Conservation (phyloP, 2,888 invertebrate genomes). For the Globia sparganii region DNA sequence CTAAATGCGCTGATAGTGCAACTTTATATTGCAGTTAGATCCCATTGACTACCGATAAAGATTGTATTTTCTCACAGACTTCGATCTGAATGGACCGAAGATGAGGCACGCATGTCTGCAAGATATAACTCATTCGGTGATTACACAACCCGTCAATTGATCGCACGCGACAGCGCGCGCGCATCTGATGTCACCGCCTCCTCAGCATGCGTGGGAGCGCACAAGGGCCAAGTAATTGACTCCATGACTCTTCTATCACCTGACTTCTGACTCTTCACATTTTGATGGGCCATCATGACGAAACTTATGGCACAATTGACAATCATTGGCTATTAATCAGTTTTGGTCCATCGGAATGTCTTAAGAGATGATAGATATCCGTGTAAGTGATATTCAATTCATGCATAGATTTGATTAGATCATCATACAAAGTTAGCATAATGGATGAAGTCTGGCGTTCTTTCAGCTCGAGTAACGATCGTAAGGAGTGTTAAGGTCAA, state of each 20-base stretch:
- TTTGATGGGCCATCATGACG: constrained; percentile 55
- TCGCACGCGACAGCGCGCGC: constrained; percentile 53
- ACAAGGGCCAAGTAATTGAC: constrained; percentile 74
- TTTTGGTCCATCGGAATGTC: constrained; percentile 19
- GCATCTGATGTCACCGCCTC: constrained; percentile 65
- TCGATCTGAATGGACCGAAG: constrained; percentile 32
- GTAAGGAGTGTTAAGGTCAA: constrained; percentile 57
- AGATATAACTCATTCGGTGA: constrained; percentile 48
- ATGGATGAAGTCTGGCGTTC: constrained; percentile 40
- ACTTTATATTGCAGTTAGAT: constrained; percentile 14
- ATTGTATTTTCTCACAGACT: constrained; percentile 23
- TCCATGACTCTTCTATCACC: constrained; percentile 67
- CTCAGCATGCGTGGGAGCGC: constrained; percentile 57
- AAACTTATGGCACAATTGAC: constrained; percentile 63
- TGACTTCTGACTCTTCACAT: constrained; percentile 76
- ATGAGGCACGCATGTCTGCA: constrained; percentile 34
- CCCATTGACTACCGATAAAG: constrained; percentile 21
- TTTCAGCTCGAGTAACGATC: constrained; percentile 29
- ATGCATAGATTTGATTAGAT: constrained; percentile 50
- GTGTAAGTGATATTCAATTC: constrained; percentile 36
- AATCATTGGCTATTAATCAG: constrained; percentile 59
- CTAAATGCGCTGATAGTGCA: constrained; percentile 24
- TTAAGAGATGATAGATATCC: too few species aligned
- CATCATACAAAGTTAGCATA: constrained; percentile 20
- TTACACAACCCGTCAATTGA: constrained; percentile 61